phyloP scores from a whole-genome alignment of 2,888 invertebrate species.

The Willowsia nigromaculata region DNA sequence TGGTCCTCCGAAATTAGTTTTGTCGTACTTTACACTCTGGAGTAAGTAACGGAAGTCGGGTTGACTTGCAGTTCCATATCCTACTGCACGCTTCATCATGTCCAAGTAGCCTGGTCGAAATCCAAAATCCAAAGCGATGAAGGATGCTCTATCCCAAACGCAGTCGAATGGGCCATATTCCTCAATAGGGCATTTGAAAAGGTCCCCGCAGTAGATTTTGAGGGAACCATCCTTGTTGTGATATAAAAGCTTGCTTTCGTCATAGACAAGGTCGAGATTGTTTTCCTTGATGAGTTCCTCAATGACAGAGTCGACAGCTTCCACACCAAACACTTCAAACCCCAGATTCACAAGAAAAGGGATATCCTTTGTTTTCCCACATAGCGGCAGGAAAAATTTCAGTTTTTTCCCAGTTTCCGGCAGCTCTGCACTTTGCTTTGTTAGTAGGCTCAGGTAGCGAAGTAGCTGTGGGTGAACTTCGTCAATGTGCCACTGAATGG shows the following conservation, averaged over 20 bases:
- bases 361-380: too few relatives aligned
- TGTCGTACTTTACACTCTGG: conserved; percentile 70
- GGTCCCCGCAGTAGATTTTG: conserved; percentile 79
- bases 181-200: conserved; percentile 77
- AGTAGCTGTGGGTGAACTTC: conserved; percentile 71
- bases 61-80: too few relatives aligned
- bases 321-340: conserved; percentile 79
- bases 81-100: too few relatives aligned
- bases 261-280: conserved; percentile 68
- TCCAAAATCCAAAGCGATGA: too few relatives aligned
- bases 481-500: conserved; percentile 74
- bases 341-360: conserved; percentile 78
- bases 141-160: conserved; percentile 79
- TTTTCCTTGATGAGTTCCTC: conserved; percentile 76
- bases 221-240: too few relatives aligned
- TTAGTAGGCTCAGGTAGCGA: conserved; percentile 61
- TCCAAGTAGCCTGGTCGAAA: too few relatives aligned
- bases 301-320: conserved; percentile 76
- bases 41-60: too few relatives aligned
- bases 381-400: conserved; percentile 79
- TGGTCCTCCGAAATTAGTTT: conserved; percentile 37
- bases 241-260: conserved; percentile 61
- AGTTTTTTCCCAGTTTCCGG: conserved; percentile 56
- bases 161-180: conserved; percentile 79
- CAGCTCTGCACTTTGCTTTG: background rate